Base-by-base conservation (phyloP, 1,140 invertebrate genomes). In the Drosophila lacertosa region DNA sequence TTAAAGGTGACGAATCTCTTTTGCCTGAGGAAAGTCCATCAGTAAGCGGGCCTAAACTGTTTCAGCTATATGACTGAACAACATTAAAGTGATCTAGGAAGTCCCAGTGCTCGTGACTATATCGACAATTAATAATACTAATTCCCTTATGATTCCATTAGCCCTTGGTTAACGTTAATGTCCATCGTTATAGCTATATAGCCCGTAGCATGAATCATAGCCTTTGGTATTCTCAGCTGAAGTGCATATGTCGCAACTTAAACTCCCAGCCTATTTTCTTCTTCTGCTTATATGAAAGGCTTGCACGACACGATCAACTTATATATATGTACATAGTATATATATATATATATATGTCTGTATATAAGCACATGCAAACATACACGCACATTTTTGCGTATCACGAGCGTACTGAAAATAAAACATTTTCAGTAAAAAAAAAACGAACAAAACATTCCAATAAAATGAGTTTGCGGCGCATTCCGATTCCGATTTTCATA, bases 401-500 rank as follows among this genome's bases (percentile, higher is more conserved):
- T 70, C 50, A 48, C 26, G 33, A 64, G 50, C 67, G 44, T 51
- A 70, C 67, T 70, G 60, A 70, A 70, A 70, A 70, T 70, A 64
- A 57, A 65, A 65, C 45, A 59, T 66, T 59, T 57, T 59, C 67
- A 77, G 72, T 76, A 29, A 24, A 26, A 26, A 26, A 26, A 29
- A 29, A 29, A 29, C 59, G 62, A 69, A 83, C 74, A 83, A 83
- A 83, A 83, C 81, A 84, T 84, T 84, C 81, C 81, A 84, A 84
- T 83, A 86, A 86, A 86, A 84, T 84, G 82, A 84, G 82, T 86
- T 84, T 77, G 82, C 74, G 65, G 68, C 81, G 74, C 81, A 84
- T 84, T 84, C 81, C 81, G 58, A 84, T 77, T 86, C 81, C 81
- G 81, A 86, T 86, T 84, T 84, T 84, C 81, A 84, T 84, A 84